Conservation (phyloP, 2,888 invertebrate species). For the Platycnemis pennipes region DNA sequence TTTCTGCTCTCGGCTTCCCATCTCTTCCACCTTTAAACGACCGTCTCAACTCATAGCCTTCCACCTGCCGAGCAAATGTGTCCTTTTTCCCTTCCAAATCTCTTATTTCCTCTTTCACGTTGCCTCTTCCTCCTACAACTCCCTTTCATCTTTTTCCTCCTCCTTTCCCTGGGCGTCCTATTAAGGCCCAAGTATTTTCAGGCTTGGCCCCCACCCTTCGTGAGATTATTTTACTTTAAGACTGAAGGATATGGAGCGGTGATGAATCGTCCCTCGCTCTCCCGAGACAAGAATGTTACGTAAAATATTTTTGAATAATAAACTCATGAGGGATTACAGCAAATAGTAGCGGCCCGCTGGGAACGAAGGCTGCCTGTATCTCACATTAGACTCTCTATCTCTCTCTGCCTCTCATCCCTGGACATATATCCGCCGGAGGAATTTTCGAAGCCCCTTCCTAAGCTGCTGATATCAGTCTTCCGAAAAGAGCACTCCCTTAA, state of each 20-base stretch:
- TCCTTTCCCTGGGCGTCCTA: neutral
- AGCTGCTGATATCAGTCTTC: no score
- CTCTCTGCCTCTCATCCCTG: no score
- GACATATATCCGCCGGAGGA: neutral
- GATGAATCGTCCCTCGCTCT: neutral
- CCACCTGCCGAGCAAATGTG: neutral
- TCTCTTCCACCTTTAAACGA: neutral
- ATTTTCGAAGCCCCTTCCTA: neutral
- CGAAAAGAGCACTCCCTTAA: no score
- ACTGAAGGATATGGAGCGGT: neutral
- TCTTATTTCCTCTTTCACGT: neutral
- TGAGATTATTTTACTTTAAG: neutral
- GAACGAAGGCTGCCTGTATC: neutral
- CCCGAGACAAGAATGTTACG: neutral
- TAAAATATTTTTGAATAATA: neutral
- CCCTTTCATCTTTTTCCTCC: neutral
- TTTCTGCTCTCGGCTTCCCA: neutral
- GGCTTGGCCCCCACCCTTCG: neutral
- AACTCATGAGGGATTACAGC: neutral
- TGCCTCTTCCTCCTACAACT: neutral
- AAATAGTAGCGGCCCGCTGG: neutral
- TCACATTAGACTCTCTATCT: no score
- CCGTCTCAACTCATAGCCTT: neutral
- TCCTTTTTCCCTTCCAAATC: no score
- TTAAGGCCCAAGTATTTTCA: neutral